phyloP scores from a whole-genome alignment of 1,140 invertebrate species.

The Drosophila virilis region DNA sequence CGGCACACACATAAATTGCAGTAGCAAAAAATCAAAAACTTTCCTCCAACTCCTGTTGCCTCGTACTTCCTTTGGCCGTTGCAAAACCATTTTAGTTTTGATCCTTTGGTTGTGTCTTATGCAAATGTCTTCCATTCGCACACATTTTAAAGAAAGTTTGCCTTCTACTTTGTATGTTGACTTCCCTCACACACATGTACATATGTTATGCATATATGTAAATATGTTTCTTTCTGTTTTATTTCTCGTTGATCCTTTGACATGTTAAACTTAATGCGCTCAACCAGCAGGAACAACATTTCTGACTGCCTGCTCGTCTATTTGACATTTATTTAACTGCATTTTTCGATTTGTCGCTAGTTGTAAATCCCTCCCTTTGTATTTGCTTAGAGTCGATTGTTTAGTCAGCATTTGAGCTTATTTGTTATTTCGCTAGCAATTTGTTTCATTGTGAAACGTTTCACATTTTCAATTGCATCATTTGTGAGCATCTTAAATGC shows the following conservation, averaged over 20 bases:
- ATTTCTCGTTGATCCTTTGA: conserved; percentile 74
- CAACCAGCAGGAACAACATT: conserved; percentile 16
- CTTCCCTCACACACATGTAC: conserved; percentile 36
- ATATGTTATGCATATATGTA: conserved; percentile 4
- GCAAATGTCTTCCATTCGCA: conserved; percentile 58
- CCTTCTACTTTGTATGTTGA: conserved; percentile 61
- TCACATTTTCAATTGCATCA: conserved; percentile 43
- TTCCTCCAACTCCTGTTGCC: conserved; percentile 44
- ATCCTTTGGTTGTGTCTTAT: conserved; percentile 71
- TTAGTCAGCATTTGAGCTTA: conserved; percentile 21
- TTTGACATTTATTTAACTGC: conserved; percentile 63
- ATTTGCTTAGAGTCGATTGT: conserved; percentile 65
- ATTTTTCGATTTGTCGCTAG: conserved; percentile 62
- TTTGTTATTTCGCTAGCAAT: conserved; percentile 34
- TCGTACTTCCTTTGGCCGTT: conserved; percentile 19
- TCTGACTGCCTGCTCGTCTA: conserved; percentile 35
- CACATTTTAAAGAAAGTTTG: conserved; percentile 63
- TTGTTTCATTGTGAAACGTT: conserved; percentile 48
- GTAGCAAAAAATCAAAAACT: conserved; percentile 55
- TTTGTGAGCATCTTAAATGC: conserved; percentile 18
- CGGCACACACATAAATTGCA: conserved; percentile 57
- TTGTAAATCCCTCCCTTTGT: conserved; percentile 28
- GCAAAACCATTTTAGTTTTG: conserved; percentile 64
- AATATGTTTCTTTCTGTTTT: conserved; percentile 22
- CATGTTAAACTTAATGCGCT: conserved; percentile 79